phyloP scores from a whole-genome alignment of 1,140 invertebrate species.

The Euura lappo region DNA sequence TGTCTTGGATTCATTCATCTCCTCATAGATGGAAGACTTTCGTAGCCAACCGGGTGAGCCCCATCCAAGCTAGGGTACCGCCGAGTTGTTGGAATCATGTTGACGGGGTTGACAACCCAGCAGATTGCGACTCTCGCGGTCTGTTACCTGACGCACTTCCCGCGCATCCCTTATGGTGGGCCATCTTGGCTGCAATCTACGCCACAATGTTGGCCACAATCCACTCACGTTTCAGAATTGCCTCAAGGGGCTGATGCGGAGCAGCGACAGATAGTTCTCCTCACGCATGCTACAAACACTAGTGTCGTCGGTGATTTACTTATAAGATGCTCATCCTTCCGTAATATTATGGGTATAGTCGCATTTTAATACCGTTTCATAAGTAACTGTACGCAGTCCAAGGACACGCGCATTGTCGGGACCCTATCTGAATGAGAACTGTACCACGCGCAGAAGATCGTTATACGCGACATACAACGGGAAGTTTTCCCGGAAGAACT shows the following conservation, averaged over 20 bases:
- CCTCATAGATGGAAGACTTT: conserved; percentile 35
- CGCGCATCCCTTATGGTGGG: conserved; percentile 19
- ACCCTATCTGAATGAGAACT: background rate
- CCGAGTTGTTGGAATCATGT: conserved; percentile 6
- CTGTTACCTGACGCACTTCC: conserved; percentile 14
- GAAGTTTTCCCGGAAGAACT: background rate
- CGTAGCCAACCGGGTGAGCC: conserved; percentile 42
- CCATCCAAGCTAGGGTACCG: conserved; percentile 38
- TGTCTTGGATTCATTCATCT: conserved; percentile 42
- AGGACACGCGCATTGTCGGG: background rate
- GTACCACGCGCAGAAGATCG: background rate
- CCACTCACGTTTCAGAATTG: conserved; percentile 8
- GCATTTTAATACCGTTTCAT: conserved; percentile 2
- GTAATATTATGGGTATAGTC: background rate
- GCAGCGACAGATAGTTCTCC: too few relatives aligned
- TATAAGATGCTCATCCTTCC: background rate
- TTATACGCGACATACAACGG: background rate
- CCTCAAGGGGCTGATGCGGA: too few relatives aligned
- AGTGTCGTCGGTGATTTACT: background rate
- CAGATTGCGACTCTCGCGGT: conserved; percentile 38
- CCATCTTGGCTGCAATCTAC: conserved; percentile 7
- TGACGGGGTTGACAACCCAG: conserved; percentile 32
- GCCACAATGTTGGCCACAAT: conserved; percentile 8
- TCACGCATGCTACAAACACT: too few relatives aligned
- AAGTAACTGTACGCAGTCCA: background rate